Evolutionary conservation across 2,797 vertebrate species (phyloP).

Genomic region (Micrastur ruficollis): DNA sequence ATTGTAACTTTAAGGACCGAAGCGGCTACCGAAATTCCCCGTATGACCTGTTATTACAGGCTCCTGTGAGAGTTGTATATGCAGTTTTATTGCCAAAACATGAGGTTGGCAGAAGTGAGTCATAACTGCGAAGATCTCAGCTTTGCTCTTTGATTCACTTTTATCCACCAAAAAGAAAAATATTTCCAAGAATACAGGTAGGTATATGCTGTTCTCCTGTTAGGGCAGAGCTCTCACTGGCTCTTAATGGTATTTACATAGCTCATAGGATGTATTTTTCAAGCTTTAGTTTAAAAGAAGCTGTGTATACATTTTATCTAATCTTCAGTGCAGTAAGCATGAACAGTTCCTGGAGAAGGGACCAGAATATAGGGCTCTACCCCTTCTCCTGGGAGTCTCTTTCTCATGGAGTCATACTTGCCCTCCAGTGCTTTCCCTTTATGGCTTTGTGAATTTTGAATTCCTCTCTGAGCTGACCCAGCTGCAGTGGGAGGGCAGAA

Average conservation of each 20-base stretch:
- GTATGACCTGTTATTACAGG: constrained; percentile 54
- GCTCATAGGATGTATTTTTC: constrained; percentile 18
- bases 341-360: constrained; percentile 5
- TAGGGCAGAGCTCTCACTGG: constrained; percentile 44
- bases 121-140: constrained; percentile 27
- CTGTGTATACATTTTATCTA: not conserved
- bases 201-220: constrained; percentile 40
- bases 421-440: constrained; percentile 13
- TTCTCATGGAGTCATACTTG: constrained; percentile 22
- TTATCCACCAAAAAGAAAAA: constrained; percentile 44
- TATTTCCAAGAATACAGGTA: constrained; percentile 51
- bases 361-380: not conserved
- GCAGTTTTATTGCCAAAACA: constrained; percentile 43
- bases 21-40: not conserved
- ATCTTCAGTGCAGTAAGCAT: constrained; percentile 1
- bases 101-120: constrained; percentile 44
- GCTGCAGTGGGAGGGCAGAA: not conserved
- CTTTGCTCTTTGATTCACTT: constrained; percentile 39
- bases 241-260: not conserved
- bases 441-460: not conserved
- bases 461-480: not conserved
- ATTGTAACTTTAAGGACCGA: not conserved
- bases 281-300: not conserved
- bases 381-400: not conserved
- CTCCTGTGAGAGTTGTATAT: not conserved